Evolutionary conservation across 1,140 invertebrate species (phyloP).

Genomic region (Penaeus chinensis): DNA sequence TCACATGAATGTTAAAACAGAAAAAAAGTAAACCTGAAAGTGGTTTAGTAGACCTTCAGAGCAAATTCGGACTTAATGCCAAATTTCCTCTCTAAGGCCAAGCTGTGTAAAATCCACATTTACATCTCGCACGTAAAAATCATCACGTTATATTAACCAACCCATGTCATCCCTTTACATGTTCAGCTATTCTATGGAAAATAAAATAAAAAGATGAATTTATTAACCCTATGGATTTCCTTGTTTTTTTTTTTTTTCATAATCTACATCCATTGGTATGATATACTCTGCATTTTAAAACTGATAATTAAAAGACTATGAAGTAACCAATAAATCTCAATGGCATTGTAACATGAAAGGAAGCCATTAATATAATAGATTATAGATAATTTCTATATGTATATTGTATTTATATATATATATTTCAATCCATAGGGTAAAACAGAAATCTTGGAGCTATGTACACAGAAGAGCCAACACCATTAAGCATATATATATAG

Average conservation of each 20-base stretch:
- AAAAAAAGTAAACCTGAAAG: neutral
- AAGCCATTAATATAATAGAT: neutral
- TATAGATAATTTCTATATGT: slow-evolving; percentile 24
- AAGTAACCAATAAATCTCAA: slow-evolving; percentile 39
- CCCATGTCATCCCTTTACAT: slow-evolving; percentile 25
- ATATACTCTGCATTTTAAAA: slow-evolving; percentile 31
- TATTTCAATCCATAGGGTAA: slow-evolving; percentile 58
- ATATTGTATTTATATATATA: slow-evolving; percentile 41
- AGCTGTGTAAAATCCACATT: too few species aligned
- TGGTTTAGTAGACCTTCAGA: too few species aligned
- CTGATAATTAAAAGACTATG: slow-evolving; percentile 18
- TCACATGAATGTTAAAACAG: slow-evolving; percentile 37
- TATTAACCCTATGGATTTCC: slow-evolving; percentile 53
- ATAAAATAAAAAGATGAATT: slow-evolving; percentile 30
- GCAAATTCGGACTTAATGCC: too few species aligned
- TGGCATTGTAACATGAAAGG: slow-evolving; percentile 30
- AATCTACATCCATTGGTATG: slow-evolving; percentile 30
- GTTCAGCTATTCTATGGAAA: slow-evolving; percentile 20
- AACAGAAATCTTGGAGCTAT: slow-evolving; percentile 26
- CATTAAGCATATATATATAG: slow-evolving; percentile 42
- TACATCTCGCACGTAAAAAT: neutral
- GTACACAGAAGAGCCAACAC: slow-evolving; percentile 58
- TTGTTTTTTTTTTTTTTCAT: slow-evolving; percentile 26
- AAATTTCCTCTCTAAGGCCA: too few species aligned
- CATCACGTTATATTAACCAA: slow-evolving; percentile 4